phyloP scores from a whole-genome alignment of 2,113 vertebrate species.

The Orthonyx spaldingii region DNA sequence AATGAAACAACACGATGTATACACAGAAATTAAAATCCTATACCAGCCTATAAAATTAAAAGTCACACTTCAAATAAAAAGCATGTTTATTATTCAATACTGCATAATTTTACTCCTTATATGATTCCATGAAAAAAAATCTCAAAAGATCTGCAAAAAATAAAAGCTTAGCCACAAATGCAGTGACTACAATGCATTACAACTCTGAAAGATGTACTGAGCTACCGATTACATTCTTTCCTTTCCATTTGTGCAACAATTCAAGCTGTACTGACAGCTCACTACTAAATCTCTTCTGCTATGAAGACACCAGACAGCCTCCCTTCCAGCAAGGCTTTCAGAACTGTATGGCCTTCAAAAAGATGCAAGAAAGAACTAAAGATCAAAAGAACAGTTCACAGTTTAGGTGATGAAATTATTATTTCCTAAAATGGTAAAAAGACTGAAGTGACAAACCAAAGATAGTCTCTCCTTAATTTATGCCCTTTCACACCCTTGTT shows the following conservation, averaged over 20 bases:
- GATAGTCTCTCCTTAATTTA: background rate
- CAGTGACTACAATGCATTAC: background rate
- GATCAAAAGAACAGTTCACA: background rate
- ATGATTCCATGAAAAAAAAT: background rate
- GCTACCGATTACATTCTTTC: background rate
- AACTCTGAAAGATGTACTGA: background rate
- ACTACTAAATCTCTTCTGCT: background rate
- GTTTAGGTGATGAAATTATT: background rate
- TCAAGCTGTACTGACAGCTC: background rate
- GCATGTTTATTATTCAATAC: background rate
- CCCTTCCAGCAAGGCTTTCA: background rate
- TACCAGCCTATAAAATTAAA: background rate
- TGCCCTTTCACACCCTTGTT: background rate
- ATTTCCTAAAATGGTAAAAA: background rate
- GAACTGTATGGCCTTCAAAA: background rate
- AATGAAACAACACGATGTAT: background rate
- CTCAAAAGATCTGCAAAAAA: background rate
- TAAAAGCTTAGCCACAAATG: background rate
- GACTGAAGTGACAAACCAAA: background rate
- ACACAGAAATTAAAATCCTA: background rate
- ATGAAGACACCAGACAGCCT: background rate
- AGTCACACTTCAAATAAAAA: background rate
- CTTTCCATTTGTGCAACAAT: background rate
- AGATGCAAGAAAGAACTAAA: background rate
- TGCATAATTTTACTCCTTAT: background rate